Base-by-base conservation (phyloP, 2,113 vertebrate genomes). In the Silurus asotus region DNA sequence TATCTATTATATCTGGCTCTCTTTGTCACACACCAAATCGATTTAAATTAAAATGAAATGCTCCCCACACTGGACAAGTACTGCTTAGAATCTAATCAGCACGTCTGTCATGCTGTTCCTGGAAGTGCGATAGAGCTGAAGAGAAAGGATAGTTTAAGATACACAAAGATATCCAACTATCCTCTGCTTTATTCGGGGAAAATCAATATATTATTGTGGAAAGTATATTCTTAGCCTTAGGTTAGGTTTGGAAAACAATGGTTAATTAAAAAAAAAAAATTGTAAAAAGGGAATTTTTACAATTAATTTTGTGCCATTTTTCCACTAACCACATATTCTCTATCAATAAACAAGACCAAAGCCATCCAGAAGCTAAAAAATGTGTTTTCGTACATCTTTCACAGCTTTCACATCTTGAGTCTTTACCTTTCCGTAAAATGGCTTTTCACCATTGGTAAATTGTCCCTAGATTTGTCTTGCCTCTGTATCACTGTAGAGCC, bases 1-100 rank as follows among this genome's bases (percentile, higher is more conserved):
- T 88, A 90, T 93, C 92, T 88, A 88, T 93, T 92, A 91, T 83
- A 87, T 59, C 87, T 84, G 88, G 89, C 90, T 92, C 90, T 89
- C 87, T 77, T 90, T 74, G 55, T 83, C 83, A 86, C 82, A 92
- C 87, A 88, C 88, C 88, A 93, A 94, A 94, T 94, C 92, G 90
- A 94, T 95, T 94, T 94, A 88, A 93, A 92, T 95, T 93, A 93
- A 93, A 94, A 91, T 56, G 75, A 88, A 86, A 67, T 49, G 75
- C 17, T 67, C 62, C 64, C 78, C 85, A 88, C 79, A 90, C 89
- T 81, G 59, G 49, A 69, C 58, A 81, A 58, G 76, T 10, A 3
- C 70, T 67, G 76, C 86, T 77, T 85, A 86, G 81, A 86, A 74
- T 78, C 45, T 67, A 64, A 75, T 86, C 51, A 81, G 86, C 48